These are phyloP conservation scores for Mobula hypostoma DNA, from an alignment of 2,113 vertebrate genomes.

Conservation along the genomic window DNA sequence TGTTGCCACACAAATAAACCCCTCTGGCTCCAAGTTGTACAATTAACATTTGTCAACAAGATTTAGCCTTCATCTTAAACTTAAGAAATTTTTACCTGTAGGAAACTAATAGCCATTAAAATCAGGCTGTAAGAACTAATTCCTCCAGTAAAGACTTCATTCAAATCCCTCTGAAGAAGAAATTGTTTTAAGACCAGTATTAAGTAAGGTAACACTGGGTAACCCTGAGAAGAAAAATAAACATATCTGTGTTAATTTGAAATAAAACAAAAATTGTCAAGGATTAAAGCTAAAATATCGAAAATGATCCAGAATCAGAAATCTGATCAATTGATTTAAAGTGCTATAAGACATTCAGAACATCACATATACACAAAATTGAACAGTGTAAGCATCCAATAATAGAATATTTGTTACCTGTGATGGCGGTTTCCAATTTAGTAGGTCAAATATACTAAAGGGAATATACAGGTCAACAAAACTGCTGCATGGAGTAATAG, in stretches of 20 bases:
- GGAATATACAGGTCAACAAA: neutral
- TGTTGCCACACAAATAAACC: no score
- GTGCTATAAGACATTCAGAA: neutral
- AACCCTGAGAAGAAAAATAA: conserved; percentile 51
- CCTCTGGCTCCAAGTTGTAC: no score
- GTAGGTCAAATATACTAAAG: no score
- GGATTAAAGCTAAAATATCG: neutral
- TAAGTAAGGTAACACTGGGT: conserved; percentile 69
- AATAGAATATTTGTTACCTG: neutral
- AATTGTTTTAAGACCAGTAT: conserved; percentile 76
- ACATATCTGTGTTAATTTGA: neutral
- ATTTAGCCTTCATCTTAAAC: neutral
- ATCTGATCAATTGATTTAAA: neutral
- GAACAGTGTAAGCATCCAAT: neutral
- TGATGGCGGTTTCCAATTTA: neutral
- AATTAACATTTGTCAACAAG: no score
- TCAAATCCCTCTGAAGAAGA: conserved; percentile 70
- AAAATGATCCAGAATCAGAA: neutral
- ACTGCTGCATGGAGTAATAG: neutral
- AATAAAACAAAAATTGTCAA: neutral
- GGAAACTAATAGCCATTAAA: conserved; percentile 72
- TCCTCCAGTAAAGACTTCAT: conserved; percentile 70
- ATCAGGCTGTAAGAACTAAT: conserved; percentile 75
- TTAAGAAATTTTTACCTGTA: conserved; percentile 54
- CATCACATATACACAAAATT: neutral